A percentile compares a stretch with the other conserved stretches of the same genome.
Conservation (phyloP, 2,113 vertebrate species). For the Oncorhynchus gorbuscha region DNA sequence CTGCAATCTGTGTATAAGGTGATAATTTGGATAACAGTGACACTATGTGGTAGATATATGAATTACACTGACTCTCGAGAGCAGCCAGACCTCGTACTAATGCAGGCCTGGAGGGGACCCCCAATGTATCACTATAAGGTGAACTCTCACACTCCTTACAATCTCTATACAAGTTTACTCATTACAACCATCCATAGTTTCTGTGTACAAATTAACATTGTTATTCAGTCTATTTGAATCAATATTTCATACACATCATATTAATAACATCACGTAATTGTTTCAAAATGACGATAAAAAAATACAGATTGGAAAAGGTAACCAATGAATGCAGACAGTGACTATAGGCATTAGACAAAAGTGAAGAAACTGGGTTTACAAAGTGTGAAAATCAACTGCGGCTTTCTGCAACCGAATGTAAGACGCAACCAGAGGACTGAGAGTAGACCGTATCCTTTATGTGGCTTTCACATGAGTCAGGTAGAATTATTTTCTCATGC, state of each 20-base stretch:
- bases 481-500: too few species aligned
- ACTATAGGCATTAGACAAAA: neutral
- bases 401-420: neutral
- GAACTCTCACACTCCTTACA: neutral
- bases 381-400: neutral
- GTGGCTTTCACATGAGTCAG: too few species aligned
- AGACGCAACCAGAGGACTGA: neutral
- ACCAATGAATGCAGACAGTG: neutral
- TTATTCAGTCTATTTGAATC: neutral
- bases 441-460: too few species aligned
- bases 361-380: neutral
- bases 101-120: neutral
- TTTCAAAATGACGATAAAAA: neutral
- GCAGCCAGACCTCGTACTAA: neutral
- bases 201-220: neutral
- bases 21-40: conserved; percentile 2
- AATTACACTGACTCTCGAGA: neutral
- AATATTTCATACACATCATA: neutral
- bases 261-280: too few species aligned
- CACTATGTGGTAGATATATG: conserved; percentile 13
- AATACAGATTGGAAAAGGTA: neutral
- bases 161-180: neutral
- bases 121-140: neutral
- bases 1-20: neutral
- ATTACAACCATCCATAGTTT: neutral